Percentiles rank a stretch among this genome's conserved stretches.
Evolutionary conservation across 2,888 invertebrate genomes (phyloP).

Genomic region (Encarsia formosa): DNA sequence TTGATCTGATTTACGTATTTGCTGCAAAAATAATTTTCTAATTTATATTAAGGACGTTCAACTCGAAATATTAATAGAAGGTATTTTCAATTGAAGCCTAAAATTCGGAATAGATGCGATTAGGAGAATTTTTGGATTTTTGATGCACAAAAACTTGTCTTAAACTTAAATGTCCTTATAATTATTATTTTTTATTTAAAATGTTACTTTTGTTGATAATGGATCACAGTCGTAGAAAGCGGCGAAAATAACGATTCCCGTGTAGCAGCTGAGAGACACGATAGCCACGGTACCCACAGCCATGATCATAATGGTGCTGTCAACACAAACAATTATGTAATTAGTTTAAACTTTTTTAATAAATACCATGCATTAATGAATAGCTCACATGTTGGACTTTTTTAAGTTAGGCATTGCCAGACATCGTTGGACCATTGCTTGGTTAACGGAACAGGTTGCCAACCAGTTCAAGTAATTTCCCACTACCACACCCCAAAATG

Average conservation of each 20-base stretch:
- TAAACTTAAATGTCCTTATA: not conserved
- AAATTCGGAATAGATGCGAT: too few relatives aligned
- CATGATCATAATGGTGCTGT: constrained; percentile 71
- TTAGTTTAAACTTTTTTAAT: not conserved
- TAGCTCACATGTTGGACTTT: constrained; percentile 65
- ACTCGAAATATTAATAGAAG: too few relatives aligned
- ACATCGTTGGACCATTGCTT: constrained; percentile 83
- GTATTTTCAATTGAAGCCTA: too few relatives aligned
- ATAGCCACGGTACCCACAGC: constrained; percentile 72
- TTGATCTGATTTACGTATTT: constrained; percentile 68
- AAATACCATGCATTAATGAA: not conserved
- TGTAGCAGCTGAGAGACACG: constrained; percentile 75
- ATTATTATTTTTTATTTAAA: constrained; percentile 3
- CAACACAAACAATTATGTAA: not conserved
- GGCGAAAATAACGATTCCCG: constrained; percentile 82
- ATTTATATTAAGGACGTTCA: too few relatives aligned
- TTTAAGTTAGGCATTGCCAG: constrained; percentile 69
- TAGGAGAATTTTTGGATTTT: too few relatives aligned
- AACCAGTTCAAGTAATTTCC: constrained; percentile 80
- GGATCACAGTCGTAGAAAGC: constrained; percentile 83
- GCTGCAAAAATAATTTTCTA: constrained; percentile 35
- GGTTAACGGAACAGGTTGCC: constrained; percentile 78
- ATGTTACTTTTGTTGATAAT: constrained; percentile 61
- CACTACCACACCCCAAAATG: constrained; percentile 73
- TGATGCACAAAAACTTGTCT: too few relatives aligned